Conservation (phyloP, 2,888 invertebrate species). For the Ormyrus nitidulus region DNA sequence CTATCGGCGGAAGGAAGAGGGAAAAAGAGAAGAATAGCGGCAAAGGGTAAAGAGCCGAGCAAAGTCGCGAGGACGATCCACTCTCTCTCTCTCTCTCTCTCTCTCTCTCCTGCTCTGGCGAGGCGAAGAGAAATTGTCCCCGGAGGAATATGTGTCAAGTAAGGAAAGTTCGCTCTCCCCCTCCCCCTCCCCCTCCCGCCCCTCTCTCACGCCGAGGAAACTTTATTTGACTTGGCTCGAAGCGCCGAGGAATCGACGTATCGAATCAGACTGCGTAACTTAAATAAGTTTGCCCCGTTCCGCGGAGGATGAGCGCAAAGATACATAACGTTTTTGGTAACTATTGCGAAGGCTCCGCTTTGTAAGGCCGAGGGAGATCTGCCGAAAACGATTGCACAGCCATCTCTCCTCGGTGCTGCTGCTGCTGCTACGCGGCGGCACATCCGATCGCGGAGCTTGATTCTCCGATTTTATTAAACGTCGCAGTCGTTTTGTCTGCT, state of each 20-base stretch:
- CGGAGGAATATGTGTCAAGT: conserved; percentile 61
- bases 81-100: no score
- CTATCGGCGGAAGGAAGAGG: conserved; percentile 29
- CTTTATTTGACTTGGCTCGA: conserved; percentile 62
- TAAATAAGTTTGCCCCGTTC: conserved; percentile 62
- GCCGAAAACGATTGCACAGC: conserved; percentile 26
- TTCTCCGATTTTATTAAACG: conserved; percentile 41
- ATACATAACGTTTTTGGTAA: conserved; percentile 51
- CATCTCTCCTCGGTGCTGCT: neutral
- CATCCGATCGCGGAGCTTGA: neutral
- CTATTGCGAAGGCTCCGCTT: conserved; percentile 26
- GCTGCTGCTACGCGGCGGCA: neutral
- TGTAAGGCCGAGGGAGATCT: conserved; percentile 35
- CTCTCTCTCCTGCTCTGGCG: no score
- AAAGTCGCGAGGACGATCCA: conserved; percentile 12
- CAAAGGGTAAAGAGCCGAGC: conserved; percentile 24
- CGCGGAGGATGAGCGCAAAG: conserved; percentile 51
- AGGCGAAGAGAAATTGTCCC: conserved; percentile 59
- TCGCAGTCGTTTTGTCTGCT: neutral
- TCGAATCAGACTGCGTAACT: conserved; percentile 65
- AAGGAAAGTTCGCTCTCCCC: conserved; percentile 52
- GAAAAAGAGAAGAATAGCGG: conserved; percentile 30
- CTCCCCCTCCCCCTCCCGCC: neutral
- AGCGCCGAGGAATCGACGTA: conserved; percentile 52
- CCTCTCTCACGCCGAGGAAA: conserved; percentile 46